phyloP scores from a whole-genome alignment of 37 sponge, comb jelly and placozoan species.

The Hexactinellida sp. region DNA sequence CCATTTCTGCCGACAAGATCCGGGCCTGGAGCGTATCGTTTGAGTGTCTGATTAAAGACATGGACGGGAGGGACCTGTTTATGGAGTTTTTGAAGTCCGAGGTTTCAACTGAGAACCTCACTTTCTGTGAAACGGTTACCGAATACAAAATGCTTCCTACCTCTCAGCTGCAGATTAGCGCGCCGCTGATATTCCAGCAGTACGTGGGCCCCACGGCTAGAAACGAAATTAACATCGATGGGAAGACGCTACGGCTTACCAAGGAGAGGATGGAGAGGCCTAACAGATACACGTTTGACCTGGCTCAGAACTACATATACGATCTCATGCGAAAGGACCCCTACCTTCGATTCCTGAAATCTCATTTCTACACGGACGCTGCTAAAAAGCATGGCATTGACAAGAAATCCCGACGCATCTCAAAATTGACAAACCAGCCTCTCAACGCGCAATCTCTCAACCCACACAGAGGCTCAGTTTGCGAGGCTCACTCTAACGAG shows the following conservation, averaged over 20 bases:
- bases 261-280: not conserved
- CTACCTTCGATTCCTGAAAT: not conserved
- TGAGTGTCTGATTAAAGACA: not conserved
- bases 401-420: not conserved
- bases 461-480: not conserved
- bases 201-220: not conserved
- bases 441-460: not conserved
- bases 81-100: not conserved
- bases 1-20: not conserved
- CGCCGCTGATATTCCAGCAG: not conserved
- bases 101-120: not conserved
- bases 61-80: not conserved
- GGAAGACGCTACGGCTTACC: not conserved
- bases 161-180: not conserved
- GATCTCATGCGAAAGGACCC: slow-evolving; percentile 1
- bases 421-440: not conserved
- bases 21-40: not conserved
- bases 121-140: not conserved
- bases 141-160: not conserved
- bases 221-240: slow-evolving; percentile 10
- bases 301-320: not conserved
- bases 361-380: not conserved
- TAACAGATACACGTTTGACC: not conserved
- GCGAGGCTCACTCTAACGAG: not conserved
- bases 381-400: not conserved